These are phyloP conservation scores for Molossus alvarezi DNA, from an alignment of 2,797 vertebrate genomes.

Conservation along the genomic window DNA sequence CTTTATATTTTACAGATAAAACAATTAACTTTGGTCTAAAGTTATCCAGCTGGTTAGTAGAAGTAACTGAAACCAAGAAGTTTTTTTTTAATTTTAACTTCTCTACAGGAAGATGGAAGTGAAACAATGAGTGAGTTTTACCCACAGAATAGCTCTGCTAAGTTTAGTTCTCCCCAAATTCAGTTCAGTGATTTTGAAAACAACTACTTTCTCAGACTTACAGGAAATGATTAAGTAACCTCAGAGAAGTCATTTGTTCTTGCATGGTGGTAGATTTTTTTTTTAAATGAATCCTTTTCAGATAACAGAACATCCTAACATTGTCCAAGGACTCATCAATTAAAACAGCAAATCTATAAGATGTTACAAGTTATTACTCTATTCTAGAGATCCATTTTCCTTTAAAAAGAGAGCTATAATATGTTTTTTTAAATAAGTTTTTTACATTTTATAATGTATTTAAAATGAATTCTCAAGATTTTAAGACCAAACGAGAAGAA, in stretches of 20 bases:
- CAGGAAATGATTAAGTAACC: slow-evolving; percentile 83
- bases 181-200: slow-evolving; percentile 66
- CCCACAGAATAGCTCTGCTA: slow-evolving; percentile 54
- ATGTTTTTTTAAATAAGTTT: neutral
- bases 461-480: slow-evolving; percentile 68
- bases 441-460: slow-evolving; percentile 53
- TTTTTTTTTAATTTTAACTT: slow-evolving; percentile 57
- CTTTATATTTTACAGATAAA: slow-evolving; percentile 53
- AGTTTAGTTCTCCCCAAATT: slow-evolving; percentile 71
- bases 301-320: slow-evolving; percentile 45
- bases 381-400: neutral
- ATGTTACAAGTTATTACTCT: slow-evolving; percentile 36
- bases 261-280: neutral
- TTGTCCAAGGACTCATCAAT: neutral
- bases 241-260: slow-evolving; percentile 67
- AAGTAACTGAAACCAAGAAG: slow-evolving; percentile 38
- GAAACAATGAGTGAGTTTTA: slow-evolving; percentile 61
- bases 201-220: slow-evolving; percentile 78
- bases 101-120: slow-evolving; percentile 69
- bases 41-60: slow-evolving; percentile 15
- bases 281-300: slow-evolving; percentile 52
- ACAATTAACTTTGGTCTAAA: slow-evolving; percentile 56
- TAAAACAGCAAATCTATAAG: slow-evolving; percentile 49
- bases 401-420: neutral
- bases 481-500: slow-evolving; percentile 63